Conservation (phyloP, 2,113 vertebrate genomes). For the Corythornis cristatus region DNA sequence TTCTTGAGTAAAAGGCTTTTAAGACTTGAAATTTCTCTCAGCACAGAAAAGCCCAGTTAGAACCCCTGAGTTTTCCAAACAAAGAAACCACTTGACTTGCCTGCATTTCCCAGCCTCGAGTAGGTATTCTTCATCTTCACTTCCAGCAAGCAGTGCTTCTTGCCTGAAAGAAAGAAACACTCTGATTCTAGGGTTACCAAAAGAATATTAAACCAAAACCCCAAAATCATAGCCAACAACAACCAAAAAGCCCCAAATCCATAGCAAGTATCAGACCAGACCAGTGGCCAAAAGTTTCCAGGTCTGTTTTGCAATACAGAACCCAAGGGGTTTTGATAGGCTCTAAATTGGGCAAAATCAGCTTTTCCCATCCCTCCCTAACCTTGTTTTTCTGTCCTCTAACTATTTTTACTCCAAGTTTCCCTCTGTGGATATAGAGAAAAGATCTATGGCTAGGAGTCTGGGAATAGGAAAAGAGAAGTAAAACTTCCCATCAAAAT, state of each 20-base stretch:
- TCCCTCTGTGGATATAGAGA: not conserved
- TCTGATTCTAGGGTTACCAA: constrained; percentile 18
- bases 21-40: not conserved
- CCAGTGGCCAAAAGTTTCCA: not conserved
- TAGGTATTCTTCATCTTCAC: not conserved
- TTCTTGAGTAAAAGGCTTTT: not conserved
- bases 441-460: constrained; percentile 2
- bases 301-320: constrained; percentile 29
- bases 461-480: constrained; percentile 28
- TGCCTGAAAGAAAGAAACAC: not conserved
- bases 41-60: not conserved
- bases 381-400: constrained; percentile 24
- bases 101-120: not conserved
- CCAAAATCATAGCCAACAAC: too few species aligned
- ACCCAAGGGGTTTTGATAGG: constrained; percentile 15
- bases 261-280: not conserved
- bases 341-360: constrained; percentile 46
- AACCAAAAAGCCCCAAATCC: too few species aligned
- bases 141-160: not conserved
- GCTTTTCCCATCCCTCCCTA: constrained; percentile 45
- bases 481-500: not conserved
- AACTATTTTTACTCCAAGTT: constrained; percentile 53
- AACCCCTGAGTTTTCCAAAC: not conserved
- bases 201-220: not conserved
- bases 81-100: not conserved